Evolutionary conservation across 1,140 invertebrate genomes (phyloP).

Genomic region (Saccostrea glomerata): DNA sequence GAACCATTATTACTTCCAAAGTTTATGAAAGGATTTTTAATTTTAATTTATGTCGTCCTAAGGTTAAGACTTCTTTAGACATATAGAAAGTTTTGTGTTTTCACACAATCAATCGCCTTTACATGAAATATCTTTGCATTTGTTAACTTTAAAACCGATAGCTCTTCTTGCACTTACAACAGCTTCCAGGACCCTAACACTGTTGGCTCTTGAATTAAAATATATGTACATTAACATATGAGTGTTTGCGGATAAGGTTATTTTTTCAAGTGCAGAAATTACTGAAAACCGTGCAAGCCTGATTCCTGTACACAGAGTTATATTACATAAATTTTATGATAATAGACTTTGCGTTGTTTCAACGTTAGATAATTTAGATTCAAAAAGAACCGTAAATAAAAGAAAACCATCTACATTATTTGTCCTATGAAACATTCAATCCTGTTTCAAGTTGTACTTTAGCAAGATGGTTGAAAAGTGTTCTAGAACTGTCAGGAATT

Average conservation of each 20-base stretch:
- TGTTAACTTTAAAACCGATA: constrained; percentile 53
- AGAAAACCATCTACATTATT: constrained; percentile 44
- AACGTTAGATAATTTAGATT: constrained; percentile 38
- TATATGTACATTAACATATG: constrained; percentile 2
- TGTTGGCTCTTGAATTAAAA: constrained; percentile 7
- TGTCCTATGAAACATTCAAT: constrained; percentile 47
- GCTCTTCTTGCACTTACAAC: constrained; percentile 46
- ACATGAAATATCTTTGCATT: constrained; percentile 26
- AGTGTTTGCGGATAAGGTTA: neutral
- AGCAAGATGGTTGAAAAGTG: neutral
- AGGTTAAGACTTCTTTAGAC: no score
- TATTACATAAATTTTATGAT: neutral
- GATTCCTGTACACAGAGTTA: neutral
- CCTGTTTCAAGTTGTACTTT: neutral
- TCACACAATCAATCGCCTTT: constrained; percentile 37
- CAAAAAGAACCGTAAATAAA: constrained; percentile 35
- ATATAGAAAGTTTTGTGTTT: constrained; percentile 48
- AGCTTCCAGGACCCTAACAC: constrained; percentile 52
- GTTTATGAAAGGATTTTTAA: no score
- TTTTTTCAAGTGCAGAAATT: constrained; percentile 21
- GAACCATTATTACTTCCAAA: no score
- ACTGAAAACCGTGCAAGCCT: constrained; percentile 37
- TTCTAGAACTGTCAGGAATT: neutral
- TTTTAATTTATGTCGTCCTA: no score
- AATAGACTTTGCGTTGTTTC: constrained; percentile 30